Base-by-base conservation (phyloP, 2,797 vertebrate genomes). In the Poecile montanus region DNA sequence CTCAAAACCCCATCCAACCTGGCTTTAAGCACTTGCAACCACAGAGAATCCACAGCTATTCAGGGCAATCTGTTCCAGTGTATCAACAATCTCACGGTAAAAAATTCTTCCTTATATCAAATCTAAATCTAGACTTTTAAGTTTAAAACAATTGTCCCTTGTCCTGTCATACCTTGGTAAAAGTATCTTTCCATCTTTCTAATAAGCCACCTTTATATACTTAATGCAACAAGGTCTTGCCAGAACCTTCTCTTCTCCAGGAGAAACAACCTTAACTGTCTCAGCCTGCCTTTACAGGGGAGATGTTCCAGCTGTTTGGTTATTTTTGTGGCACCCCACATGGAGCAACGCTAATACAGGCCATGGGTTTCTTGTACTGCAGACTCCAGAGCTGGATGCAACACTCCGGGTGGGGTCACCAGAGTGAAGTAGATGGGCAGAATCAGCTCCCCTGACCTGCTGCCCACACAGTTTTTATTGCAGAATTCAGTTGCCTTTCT, bases 31-130 rank as follows among this genome's bases (percentile, higher is more conserved):
- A 19, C 16, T 61, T 54, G 12, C 23, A 73, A 13, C 11, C 8
- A 36, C 0, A 0, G 7, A 17, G 2, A n/a, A 57, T 17, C 7
- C 32, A 48, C 15, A 72, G 4, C 11, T 48, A n/a, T 57, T 68
- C 16, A n/a, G 7, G 23, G 21, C 32, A 72, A n/a, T 10, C 5
- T 36, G 5, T 45, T 75, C 17, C 32, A 57, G 2, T 38, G 22
- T n/a, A 32, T 77, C 7, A 87, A n/a, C 7, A 38, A n/a, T 9
- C 30, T 40, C 36, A 63, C 2, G 14, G 26, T 11, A 72, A 91
- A 84, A 76, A n/a, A 19, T 40, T 77, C 22, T 62, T 61, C 54
- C 10, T 78, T 38, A 56, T 44, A 62, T 14, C 7, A 4, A 67
- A 5, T 15, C 9, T 71, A 85, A 77, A 54, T 74, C 30, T 47